Percentiles rank a stretch among this genome's conserved stretches.
Conservation (phyloP, 2,888 invertebrate species). For the Leptinotarsa tumamoca region DNA sequence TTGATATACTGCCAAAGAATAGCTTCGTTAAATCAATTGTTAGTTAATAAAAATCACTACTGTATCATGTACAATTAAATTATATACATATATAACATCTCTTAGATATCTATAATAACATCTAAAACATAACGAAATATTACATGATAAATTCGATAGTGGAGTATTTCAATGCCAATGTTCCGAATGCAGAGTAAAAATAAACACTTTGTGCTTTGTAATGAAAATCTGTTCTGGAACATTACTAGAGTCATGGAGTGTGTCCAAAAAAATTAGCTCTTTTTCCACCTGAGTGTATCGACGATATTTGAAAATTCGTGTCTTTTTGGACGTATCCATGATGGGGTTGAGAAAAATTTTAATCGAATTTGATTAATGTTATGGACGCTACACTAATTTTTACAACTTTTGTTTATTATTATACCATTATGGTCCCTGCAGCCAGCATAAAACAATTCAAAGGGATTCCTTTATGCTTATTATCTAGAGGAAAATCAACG, state of each 20-base stretch:
- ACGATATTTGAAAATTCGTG: background rate
- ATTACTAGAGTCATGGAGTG: too few species aligned
- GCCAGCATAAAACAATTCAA: conserved; percentile 41
- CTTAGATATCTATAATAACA: conserved; percentile 18
- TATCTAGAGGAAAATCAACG: conserved; percentile 1
- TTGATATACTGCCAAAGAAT: background rate
- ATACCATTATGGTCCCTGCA: conserved; percentile 43
- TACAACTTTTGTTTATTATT: conserved; percentile 25
- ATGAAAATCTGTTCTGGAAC: background rate
- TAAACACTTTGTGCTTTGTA: background rate
- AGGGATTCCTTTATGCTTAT: conserved; percentile 4
- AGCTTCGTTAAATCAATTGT: background rate
- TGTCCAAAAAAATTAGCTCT: too few species aligned
- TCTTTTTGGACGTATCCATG: background rate
- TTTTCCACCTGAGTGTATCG: background rate
- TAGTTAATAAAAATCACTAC: conserved; percentile 3
- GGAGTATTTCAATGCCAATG: conserved; percentile 40
- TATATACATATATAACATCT: conserved; percentile 40
- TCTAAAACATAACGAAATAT: conserved; percentile 27
- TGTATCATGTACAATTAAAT: conserved; percentile 24
- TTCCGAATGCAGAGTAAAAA: conserved; percentile 2
- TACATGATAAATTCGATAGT: conserved; percentile 23
- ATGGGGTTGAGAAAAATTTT: background rate
- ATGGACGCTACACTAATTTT: conserved; percentile 14
- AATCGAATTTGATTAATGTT: background rate